These are phyloP conservation scores for Micrastur ruficollis DNA, from an alignment of 2,797 vertebrate species.

Conservation along the genomic window DNA sequence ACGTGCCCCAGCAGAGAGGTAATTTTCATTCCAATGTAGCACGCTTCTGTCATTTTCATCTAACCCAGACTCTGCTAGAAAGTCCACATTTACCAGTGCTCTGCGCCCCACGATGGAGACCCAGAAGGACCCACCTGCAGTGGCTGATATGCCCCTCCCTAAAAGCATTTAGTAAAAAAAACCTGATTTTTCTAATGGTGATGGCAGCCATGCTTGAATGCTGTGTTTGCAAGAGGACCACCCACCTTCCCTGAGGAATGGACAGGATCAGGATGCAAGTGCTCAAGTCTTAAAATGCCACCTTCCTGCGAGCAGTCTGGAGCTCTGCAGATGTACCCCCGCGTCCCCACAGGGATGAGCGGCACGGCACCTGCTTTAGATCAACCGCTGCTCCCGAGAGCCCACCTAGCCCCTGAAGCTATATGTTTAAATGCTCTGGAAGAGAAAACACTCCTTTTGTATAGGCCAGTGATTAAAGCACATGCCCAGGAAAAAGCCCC, in stretches of 20 bases:
- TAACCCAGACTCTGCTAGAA: background rate
- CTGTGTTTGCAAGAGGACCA: slow-evolving; percentile 16
- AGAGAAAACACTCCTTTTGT: background rate
- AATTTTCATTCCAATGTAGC: slow-evolving; percentile 22
- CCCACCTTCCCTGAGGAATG: background rate
- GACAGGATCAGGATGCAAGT: background rate
- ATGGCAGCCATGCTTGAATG: background rate
- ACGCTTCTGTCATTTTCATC: background rate
- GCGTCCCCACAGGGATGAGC: background rate
- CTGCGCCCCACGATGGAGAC: background rate
- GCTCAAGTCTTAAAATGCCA: background rate
- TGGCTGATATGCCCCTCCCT: background rate
- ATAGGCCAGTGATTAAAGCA: background rate
- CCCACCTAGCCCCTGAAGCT: background rate
- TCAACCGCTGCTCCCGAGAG: background rate
- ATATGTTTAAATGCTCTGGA: background rate
- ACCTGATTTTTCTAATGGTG: background rate
- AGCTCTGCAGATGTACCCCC: background rate
- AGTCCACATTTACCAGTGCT: background rate
- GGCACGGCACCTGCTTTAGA: background rate
- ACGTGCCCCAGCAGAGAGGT: background rate
- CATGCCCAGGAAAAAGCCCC: background rate
- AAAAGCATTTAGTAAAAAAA: background rate
- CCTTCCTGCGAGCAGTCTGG: background rate
- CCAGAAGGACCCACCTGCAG: background rate